Conservation (phyloP, 92 coral and sea anemone genomes). For the Epizoanthus fatuus region DNA sequence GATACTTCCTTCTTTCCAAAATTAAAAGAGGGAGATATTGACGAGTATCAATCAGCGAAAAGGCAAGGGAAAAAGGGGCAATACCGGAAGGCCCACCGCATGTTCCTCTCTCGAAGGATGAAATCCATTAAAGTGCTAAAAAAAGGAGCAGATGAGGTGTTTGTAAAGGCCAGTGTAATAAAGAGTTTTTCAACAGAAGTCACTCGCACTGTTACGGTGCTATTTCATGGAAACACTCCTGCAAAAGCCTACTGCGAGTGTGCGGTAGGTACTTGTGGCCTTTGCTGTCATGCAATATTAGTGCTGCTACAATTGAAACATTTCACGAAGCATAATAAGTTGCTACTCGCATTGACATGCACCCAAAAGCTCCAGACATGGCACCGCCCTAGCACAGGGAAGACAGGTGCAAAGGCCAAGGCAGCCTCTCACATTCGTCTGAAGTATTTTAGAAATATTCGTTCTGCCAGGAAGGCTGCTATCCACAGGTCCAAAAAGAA, state of each 20-base stretch:
- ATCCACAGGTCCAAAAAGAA: slow-evolving; percentile 26
- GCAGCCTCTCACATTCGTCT: slow-evolving; percentile 58
- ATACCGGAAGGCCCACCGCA: slow-evolving; percentile 62
- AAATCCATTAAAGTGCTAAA: slow-evolving; percentile 53
- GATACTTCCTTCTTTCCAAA: slow-evolving; percentile 48
- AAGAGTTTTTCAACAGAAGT: slow-evolving; percentile 15
- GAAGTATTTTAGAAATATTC: slow-evolving; percentile 47
- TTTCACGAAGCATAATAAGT: not conserved
- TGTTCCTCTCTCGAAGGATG: slow-evolving; percentile 66
- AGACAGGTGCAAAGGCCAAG: slow-evolving; percentile 43
- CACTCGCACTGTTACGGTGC: too few species aligned
- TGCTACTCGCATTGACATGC: not conserved
- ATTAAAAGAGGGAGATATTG: slow-evolving; percentile 32
- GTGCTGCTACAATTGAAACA: slow-evolving; percentile 14
- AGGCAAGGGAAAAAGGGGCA: slow-evolving; percentile 61
- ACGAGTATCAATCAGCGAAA: slow-evolving; percentile 46
- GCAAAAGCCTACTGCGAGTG: too few species aligned
- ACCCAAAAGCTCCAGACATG: too few species aligned
- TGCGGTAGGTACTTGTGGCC: too few species aligned
- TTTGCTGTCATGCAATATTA: too few species aligned
- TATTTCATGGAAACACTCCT: too few species aligned
- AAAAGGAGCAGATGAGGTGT: slow-evolving; percentile 28
- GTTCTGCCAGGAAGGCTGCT: slow-evolving; percentile 42
- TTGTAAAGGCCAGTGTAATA: slow-evolving; percentile 61
- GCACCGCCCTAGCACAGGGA: slow-evolving; percentile 5